These are phyloP conservation scores for Mimas tiliae DNA, from an alignment of 2,888 invertebrate genomes.

Conservation along the genomic window DNA sequence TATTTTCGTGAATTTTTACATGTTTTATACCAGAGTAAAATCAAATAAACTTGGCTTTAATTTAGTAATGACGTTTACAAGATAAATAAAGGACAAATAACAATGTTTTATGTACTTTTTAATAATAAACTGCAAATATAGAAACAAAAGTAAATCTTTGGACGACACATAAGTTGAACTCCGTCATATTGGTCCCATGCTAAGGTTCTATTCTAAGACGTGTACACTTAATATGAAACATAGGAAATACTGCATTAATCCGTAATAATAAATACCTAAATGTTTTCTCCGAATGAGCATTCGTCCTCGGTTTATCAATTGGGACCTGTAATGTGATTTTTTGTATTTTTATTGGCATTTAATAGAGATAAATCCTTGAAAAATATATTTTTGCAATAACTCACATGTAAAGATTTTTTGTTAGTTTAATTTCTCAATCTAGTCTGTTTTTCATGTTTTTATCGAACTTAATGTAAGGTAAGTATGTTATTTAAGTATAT, in stretches of 20 bases:
- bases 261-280: not conserved
- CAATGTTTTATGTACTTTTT: not conserved
- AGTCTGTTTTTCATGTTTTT: too few species aligned
- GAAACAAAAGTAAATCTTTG: not conserved
- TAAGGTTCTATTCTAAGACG: not conserved
- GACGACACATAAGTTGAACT: not conserved
- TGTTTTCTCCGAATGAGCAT: not conserved
- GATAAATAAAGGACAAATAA: too few species aligned
- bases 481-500: too few species aligned
- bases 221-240: constrained; percentile 2
- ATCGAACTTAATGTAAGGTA: too few species aligned
- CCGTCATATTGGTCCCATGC: constrained; percentile 18
- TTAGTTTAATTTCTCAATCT: not conserved
- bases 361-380: not conserved
- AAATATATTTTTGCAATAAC: not conserved
- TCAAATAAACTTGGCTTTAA: too few species aligned
- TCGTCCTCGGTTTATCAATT: not conserved
- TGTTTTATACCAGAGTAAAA: too few species aligned
- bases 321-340: not conserved
- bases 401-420: not conserved
- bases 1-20: too few species aligned
- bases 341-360: not conserved
- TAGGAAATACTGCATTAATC: constrained; percentile 4
- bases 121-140: not conserved
- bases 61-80: too few species aligned